Percentiles rank a stretch among this genome's conserved stretches.
These are phyloP conservation scores for Periophthalmus magnuspinnatus DNA, from an alignment of 2,797 vertebrate species.

Conservation along the genomic window DNA sequence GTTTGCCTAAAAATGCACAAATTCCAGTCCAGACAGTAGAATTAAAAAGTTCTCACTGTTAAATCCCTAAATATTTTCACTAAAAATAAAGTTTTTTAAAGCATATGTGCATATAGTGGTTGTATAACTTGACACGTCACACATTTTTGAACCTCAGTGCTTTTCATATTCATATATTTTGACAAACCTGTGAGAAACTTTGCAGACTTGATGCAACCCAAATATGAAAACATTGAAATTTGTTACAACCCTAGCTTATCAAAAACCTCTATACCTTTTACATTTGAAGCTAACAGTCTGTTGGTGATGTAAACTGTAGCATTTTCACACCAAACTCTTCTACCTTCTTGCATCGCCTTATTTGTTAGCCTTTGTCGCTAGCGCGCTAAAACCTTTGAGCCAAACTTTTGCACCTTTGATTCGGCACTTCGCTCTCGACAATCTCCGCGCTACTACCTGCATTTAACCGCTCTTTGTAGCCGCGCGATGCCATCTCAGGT, in stretches of 20 bases:
- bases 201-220: neutral
- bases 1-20: too few relatives aligned
- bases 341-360: neutral
- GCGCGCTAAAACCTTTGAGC: constrained; percentile 1
- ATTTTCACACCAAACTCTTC: neutral
- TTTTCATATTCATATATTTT: neutral
- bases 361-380: constrained; percentile 15
- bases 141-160: neutral
- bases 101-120: too few relatives aligned
- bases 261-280: neutral
- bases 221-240: neutral
- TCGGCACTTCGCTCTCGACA: neutral
- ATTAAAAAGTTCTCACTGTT: too few relatives aligned
- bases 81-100: too few relatives aligned
- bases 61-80: too few relatives aligned
- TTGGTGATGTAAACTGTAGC: neutral
- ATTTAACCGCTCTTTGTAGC: constrained; percentile 49
- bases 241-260: neutral
- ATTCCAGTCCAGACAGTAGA: too few relatives aligned
- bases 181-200: neutral
- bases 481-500: constrained; percentile 51
- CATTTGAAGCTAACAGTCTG: neutral
- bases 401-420: constrained; percentile 8
- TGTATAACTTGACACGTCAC: too few relatives aligned
- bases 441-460: constrained; percentile 25